These are phyloP conservation scores for Drosophila teissieri DNA, from an alignment of 1,140 invertebrate genomes.

Conservation along the genomic window DNA sequence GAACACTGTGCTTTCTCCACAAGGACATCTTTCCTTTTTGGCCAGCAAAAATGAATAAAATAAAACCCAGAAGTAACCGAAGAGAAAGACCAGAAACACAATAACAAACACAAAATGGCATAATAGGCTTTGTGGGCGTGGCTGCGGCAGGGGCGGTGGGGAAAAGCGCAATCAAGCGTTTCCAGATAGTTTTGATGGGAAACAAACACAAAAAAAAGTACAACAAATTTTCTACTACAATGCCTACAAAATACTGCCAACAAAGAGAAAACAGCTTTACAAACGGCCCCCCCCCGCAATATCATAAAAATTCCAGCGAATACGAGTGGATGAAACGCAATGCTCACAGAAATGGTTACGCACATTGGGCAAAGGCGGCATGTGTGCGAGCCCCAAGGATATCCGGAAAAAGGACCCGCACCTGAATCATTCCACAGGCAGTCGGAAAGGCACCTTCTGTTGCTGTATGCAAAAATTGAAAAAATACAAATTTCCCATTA, in stretches of 20 bases:
- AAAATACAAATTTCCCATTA: slow-evolving; percentile 48
- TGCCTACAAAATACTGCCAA: slow-evolving; percentile 39
- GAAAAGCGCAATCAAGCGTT: slow-evolving; percentile 75
- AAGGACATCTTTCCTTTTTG: slow-evolving; percentile 22
- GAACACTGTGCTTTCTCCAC: slow-evolving; percentile 2
- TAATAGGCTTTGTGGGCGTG: slow-evolving; percentile 55
- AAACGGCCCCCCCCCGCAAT: slow-evolving; percentile 30
- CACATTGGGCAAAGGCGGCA: slow-evolving; percentile 68
- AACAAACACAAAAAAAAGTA: slow-evolving; percentile 13
- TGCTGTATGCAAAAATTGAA: slow-evolving; percentile 43
- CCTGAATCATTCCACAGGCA: slow-evolving; percentile 19
- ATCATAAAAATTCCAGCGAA: slow-evolving; percentile 65
- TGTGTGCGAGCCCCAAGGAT: slow-evolving; percentile 44
- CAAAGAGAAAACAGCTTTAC: slow-evolving; percentile 39
- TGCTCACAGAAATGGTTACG: slow-evolving; percentile 79
- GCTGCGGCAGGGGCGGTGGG: slow-evolving; percentile 9
- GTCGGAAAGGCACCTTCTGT: slow-evolving; percentile 14
- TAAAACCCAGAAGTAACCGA: slow-evolving; percentile 17
- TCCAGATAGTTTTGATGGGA: slow-evolving; percentile 52
- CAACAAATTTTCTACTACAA: slow-evolving; percentile 61
- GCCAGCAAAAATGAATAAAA: neutral
- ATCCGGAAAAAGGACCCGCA: slow-evolving; percentile 28
- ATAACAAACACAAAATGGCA: slow-evolving; percentile 66
- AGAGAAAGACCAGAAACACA: slow-evolving; percentile 39
- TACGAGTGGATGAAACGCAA: slow-evolving; percentile 60